phyloP scores from a whole-genome alignment of 1,140 invertebrate genomes.

The Drosophila setifemur region DNA sequence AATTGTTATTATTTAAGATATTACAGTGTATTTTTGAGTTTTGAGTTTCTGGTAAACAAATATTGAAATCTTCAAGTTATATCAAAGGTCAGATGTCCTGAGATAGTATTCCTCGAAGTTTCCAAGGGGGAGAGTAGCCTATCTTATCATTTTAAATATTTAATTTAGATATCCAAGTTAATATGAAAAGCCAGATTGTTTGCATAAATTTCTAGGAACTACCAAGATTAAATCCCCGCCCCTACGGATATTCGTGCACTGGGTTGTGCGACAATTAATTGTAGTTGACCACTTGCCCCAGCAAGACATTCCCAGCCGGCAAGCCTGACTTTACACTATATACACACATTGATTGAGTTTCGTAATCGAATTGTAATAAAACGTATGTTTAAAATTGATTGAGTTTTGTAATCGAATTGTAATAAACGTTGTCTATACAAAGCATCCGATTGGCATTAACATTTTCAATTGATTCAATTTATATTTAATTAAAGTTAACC shows the following conservation, averaged over 20 bases:
- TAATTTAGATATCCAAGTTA: not conserved
- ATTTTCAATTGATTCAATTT: not conserved
- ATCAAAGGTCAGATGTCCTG: no score
- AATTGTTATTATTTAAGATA: no score
- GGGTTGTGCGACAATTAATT: not conserved
- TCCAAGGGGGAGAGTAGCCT: no score
- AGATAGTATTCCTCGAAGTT: not conserved
- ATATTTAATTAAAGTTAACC: no score
- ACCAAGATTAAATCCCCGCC: not conserved
- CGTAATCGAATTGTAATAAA: no score
- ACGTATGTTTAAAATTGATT: no score
- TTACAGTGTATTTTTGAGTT: no score
- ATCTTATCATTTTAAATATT: not conserved
- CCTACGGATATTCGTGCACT: not conserved
- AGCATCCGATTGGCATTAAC: no score
- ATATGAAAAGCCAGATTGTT: not conserved
- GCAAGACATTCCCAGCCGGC: not conserved
- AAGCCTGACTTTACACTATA: no score
- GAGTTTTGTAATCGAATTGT: constrained; percentile 32
- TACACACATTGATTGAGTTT: no score
- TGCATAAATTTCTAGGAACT: not conserved
- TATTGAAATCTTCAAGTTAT: no score
- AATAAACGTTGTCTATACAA: constrained; percentile 5
- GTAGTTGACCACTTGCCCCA: not conserved
- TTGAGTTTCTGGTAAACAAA: no score